Percentiles rank a stretch among this genome's conserved stretches.
phyloP scores from a whole-genome alignment of 2,888 invertebrate species.

The Gnatocerus cornutus region DNA sequence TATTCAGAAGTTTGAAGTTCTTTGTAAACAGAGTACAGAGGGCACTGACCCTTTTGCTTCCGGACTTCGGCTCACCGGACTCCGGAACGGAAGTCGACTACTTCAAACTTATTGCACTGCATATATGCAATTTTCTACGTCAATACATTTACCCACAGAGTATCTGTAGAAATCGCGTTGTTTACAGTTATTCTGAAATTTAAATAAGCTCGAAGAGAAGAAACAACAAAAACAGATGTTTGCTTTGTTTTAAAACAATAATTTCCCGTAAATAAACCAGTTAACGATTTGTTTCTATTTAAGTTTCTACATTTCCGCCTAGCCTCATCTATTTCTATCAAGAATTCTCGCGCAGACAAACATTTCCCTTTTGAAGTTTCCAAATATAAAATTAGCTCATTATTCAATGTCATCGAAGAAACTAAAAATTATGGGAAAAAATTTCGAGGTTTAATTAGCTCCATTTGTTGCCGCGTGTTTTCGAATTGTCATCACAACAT shows the following conservation, averaged over 20 bases:
- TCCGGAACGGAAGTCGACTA: constrained; percentile 26
- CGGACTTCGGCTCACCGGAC: constrained; percentile 40
- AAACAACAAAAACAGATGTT: too few relatives aligned
- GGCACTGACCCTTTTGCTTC: constrained; percentile 55
- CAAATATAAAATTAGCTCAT: constrained; percentile 37
- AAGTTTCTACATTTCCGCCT: constrained; percentile 18
- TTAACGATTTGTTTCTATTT: constrained; percentile 15
- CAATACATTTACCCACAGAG: constrained; percentile 4
- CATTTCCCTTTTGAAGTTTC: constrained; percentile 42
- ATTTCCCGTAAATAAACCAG: constrained; percentile 35
- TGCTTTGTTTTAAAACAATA: neutral
- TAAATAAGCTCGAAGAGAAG: constrained; percentile 1
- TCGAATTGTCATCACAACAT: too few relatives aligned
- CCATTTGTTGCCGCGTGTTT: neutral
- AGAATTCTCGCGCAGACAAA: constrained; percentile 37
- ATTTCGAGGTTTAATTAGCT: constrained; percentile 24
- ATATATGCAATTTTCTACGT: constrained; percentile 35
- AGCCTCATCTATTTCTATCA: constrained; percentile 30
- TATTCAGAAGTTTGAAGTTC: constrained; percentile 52
- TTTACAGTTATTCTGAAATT: constrained; percentile 7
- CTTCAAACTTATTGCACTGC: constrained; percentile 38
- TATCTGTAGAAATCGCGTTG: neutral
- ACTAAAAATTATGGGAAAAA: constrained; percentile 3
- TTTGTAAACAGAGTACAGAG: constrained; percentile 38
- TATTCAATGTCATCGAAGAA: constrained; percentile 30